phyloP scores from a whole-genome alignment of 2,797 vertebrate genomes.

The Parauchenoglanis punctatus region DNA sequence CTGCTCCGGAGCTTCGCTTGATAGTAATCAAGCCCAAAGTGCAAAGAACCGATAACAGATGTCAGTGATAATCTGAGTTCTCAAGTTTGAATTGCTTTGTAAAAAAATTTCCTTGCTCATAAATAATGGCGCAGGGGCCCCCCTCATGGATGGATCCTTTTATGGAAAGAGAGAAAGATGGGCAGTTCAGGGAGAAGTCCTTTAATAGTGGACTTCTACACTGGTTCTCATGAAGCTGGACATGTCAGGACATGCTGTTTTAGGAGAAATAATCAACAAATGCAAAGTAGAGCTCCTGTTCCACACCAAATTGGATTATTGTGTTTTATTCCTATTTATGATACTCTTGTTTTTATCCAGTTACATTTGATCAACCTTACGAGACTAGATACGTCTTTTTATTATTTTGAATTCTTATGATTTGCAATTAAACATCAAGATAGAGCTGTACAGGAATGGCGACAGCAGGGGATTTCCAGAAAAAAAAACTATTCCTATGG shows the following conservation, averaged over 20 bases:
- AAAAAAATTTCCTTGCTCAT: background rate
- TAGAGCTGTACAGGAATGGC: background rate
- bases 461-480: background rate
- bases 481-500: background rate
- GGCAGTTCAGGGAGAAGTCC: background rate
- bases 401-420: background rate
- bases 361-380: too few relatives aligned
- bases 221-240: background rate
- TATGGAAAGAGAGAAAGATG: background rate
- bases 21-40: conserved; percentile 12
- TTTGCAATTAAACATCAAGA: background rate
- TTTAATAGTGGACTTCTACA: background rate
- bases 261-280: background rate
- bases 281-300: background rate
- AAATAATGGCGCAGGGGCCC: background rate
- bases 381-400: too few relatives aligned
- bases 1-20: background rate
- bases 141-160: background rate
- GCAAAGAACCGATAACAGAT: conserved; percentile 19
- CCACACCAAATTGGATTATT: background rate
- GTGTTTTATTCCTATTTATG: background rate
- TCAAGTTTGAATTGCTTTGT: background rate
- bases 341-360: too few relatives aligned
- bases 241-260: background rate
- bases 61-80: background rate